Evolutionary conservation across 2,113 vertebrate genomes (phyloP).

Genomic region (Mesembrinibis cayennensis): DNA sequence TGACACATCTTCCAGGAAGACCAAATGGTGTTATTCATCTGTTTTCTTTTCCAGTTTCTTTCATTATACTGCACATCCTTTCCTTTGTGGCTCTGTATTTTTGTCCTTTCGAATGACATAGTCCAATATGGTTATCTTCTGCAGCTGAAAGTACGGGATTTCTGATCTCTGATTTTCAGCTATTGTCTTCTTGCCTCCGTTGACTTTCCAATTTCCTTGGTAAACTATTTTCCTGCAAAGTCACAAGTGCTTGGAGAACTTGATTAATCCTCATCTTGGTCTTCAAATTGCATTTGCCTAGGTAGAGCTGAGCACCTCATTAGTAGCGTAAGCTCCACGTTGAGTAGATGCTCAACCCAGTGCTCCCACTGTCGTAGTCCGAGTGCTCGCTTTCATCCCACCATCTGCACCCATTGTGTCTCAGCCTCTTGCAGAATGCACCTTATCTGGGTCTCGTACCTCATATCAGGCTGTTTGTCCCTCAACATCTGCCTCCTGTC

Average conservation of each 20-base stretch:
- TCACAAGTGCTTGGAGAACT: background rate
- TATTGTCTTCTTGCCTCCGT: background rate
- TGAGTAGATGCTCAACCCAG: background rate
- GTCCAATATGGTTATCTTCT: background rate
- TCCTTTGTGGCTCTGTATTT: background rate
- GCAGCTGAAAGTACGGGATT: background rate
- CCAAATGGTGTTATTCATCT: background rate
- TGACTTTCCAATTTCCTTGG: background rate
- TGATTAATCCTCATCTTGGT: background rate
- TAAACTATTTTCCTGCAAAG: background rate
- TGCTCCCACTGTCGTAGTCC: fast-evolving
- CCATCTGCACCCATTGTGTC: fast-evolving
- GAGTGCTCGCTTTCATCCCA: fast-evolving
- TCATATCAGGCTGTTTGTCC: background rate
- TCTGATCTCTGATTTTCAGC: background rate
- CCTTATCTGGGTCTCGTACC: background rate
- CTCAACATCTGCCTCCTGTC: background rate
- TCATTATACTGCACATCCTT: background rate
- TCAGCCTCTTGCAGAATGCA: background rate
- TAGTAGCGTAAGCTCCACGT: fast-evolving
- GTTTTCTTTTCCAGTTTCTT: constrained; percentile 1
- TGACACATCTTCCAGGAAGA: constrained; percentile 39
- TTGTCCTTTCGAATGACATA: background rate
- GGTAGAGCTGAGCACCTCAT: background rate
- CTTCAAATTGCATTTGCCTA: background rate